Conservation (phyloP, 2,113 vertebrate species). For the Anolis carolinensis region DNA sequence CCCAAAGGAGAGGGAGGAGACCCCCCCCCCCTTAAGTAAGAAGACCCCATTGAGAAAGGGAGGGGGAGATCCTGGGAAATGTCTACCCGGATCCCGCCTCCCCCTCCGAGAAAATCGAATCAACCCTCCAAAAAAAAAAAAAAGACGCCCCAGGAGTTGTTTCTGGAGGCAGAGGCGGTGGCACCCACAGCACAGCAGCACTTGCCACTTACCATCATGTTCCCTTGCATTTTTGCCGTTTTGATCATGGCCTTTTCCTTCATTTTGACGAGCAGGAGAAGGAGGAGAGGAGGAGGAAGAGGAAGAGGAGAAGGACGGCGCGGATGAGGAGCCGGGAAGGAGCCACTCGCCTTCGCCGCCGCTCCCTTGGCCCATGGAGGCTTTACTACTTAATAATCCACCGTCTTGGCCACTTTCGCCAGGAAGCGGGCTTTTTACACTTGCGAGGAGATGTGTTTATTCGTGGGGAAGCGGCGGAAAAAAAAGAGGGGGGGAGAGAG, state of each 20-base stretch:
- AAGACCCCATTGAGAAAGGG: too few species aligned
- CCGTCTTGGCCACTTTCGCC: slow-evolving; percentile 64
- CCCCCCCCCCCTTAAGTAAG: neutral
- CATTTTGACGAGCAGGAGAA: slow-evolving; percentile 75
- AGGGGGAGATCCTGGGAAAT: too few species aligned
- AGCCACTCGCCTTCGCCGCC: neutral
- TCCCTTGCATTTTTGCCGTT: slow-evolving; percentile 96
- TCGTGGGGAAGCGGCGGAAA: neutral
- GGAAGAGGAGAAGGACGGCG: neutral
- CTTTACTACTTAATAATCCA: slow-evolving; percentile 71
- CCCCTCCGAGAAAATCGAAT: too few species aligned
- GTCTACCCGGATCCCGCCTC: too few species aligned
- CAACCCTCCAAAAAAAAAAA: too few species aligned
- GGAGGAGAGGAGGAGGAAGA: neutral
- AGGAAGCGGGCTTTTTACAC: neutral
- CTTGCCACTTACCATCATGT: slow-evolving; percentile 92
- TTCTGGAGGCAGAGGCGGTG: slow-evolving; percentile 29
- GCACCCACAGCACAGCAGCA: too few species aligned
- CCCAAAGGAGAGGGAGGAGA: neutral
- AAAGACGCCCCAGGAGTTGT: too few species aligned
- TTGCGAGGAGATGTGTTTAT: slow-evolving; percentile 15
- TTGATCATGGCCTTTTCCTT: slow-evolving; percentile 95
- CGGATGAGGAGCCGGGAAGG: slow-evolving; percentile 31
- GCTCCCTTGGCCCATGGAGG: slow-evolving; percentile 44
- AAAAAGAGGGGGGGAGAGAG: slow-evolving; percentile 37